Base-by-base conservation (phyloP, 2,888 invertebrate genomes). In the Netelia virgata region DNA sequence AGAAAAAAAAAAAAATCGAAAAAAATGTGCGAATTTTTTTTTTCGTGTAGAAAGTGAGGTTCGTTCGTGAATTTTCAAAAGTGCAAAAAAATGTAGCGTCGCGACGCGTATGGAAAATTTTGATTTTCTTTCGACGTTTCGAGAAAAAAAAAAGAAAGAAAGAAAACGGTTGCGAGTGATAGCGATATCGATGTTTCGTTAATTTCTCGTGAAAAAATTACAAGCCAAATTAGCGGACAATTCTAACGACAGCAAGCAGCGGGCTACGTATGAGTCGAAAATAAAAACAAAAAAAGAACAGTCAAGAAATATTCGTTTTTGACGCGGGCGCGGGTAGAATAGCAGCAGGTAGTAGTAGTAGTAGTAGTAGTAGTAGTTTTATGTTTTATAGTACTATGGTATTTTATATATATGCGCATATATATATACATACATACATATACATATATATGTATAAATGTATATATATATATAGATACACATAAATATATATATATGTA, bases 211-310 rank as follows among this genome's bases (percentile, higher is more conserved):
- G 59, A 69, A 85, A 87, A 87, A 63, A 73, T 20, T 23, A 18
- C 61, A 82, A 84, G 84, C 82, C 82, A 82, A 82, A 74, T 78
- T 53, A 84, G 82, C 84, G 84, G 64, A 82, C 69, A 78, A 18
- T 83, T 87, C 86, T 85, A 77, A 72, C 50, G 81, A 82, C 28
- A 83, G 82, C 82, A 78, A 85, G 83, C 80, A 83, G 86, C 69
- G 78, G 41, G 43, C 80, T 69, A 81, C 73, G 18, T 74, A 72
- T 59, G 70, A 57, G 61, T 28, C 28, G 28, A 28, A 80, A 43
- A 36, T 47, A 59, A 61, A 70, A 70, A 50, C 50, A 3, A 50
- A 75, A 23, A 8, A 55, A 43, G 20, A 75, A 78, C 61, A 82
- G 82, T 80, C 66, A 81, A 77, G 83, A 78, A 77, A 82, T 63